A percentile compares a stretch with the other conserved stretches of the same genome.
phyloP scores from a whole-genome alignment of 2,113 vertebrate species.

The Callipepla squamata region DNA sequence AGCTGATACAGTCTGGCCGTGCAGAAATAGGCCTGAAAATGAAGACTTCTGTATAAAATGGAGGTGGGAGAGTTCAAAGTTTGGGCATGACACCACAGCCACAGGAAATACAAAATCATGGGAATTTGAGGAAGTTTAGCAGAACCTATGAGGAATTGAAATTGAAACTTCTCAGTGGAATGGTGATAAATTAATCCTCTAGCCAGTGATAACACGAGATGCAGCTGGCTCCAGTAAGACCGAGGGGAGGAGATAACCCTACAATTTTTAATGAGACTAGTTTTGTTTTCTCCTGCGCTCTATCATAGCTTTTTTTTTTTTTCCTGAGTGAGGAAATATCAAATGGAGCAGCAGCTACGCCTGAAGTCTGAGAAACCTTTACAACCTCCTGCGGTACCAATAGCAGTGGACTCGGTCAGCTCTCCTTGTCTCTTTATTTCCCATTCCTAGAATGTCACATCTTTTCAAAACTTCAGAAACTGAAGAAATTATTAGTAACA shows the following conservation, averaged over 20 bases:
- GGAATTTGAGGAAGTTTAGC: background rate
- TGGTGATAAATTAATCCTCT: background rate
- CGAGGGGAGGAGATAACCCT: background rate
- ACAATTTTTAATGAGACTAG: background rate
- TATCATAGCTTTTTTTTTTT: background rate
- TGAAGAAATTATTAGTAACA: background rate
- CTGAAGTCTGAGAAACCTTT: background rate
- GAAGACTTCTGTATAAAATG: background rate
- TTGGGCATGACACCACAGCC: background rate
- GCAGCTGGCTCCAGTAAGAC: background rate
- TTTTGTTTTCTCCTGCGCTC: background rate
- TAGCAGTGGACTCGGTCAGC: background rate
- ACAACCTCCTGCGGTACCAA: fast-evolving
- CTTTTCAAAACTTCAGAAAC: background rate
- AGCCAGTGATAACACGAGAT: background rate
- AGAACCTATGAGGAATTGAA: background rate
- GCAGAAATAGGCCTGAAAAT: background rate
- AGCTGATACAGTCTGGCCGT: background rate
- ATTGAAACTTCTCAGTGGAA: background rate
- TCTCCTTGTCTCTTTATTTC: background rate
- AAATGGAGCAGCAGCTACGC: background rate
- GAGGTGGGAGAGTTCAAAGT: background rate
- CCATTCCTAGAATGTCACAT: background rate
- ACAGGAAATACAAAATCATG: background rate
- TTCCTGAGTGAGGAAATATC: background rate